These are phyloP conservation scores for Lathronympha strigana DNA, from an alignment of 2,888 invertebrate genomes.

Conservation along the genomic window DNA sequence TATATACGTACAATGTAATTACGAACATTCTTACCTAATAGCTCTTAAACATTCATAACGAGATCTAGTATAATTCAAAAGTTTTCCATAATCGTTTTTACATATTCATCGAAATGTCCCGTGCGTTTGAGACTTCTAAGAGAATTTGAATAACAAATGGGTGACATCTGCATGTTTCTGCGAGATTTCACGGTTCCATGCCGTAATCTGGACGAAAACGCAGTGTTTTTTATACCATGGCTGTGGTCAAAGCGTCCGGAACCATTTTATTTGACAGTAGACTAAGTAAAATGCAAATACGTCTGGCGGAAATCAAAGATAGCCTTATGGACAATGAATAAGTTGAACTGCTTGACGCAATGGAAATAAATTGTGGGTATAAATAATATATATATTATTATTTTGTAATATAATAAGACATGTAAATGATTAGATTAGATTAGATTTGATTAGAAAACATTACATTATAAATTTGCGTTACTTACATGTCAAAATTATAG, in stretches of 20 bases:
- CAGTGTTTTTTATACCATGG: conserved; percentile 9
- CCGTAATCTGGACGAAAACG: neutral
- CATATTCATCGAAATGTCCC: conserved; percentile 79
- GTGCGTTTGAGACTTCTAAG: conserved; percentile 76
- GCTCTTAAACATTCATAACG: conserved; percentile 43
- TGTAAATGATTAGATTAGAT: too few relatives aligned
- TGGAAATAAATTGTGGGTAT: too few relatives aligned
- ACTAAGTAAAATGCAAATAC: neutral
- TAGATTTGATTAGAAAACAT: too few relatives aligned
- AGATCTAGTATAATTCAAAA: conserved; percentile 62
- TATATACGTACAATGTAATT: neutral
- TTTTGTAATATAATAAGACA: too few relatives aligned
- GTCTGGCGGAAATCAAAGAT: too few relatives aligned
- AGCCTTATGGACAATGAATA: too few relatives aligned
- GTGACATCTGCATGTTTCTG: conserved; percentile 75
- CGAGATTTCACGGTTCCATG: conserved; percentile 48
- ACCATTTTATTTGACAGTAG: too few relatives aligned
- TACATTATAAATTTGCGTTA: too few relatives aligned
- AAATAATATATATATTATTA: too few relatives aligned
- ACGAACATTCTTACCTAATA: conserved; percentile 18
- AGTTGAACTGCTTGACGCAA: too few relatives aligned
- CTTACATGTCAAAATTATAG: too few relatives aligned
- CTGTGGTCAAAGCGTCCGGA: neutral
- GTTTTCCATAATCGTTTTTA: conserved; percentile 81
- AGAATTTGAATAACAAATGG: conserved; percentile 82